phyloP scores from a whole-genome alignment of 2,113 vertebrate species.

The Heterotis niloticus region DNA sequence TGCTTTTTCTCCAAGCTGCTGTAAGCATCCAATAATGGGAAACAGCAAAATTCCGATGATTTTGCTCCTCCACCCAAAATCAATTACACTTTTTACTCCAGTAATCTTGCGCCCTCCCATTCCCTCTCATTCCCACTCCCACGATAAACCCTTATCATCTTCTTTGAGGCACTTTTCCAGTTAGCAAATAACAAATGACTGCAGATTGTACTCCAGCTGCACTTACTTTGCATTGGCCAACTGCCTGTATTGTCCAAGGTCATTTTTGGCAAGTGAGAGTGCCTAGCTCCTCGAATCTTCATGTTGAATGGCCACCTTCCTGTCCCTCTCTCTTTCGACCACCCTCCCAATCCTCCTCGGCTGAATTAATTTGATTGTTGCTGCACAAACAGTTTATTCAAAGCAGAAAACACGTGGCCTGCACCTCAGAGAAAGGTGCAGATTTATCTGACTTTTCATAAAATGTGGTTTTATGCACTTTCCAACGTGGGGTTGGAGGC shows the following conservation, averaged over 20 bases:
- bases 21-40: slow-evolving; percentile 24
- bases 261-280: slow-evolving; percentile 4
- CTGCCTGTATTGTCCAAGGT: slow-evolving; percentile 16
- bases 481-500: not conserved
- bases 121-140: slow-evolving; percentile 1
- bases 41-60: slow-evolving; percentile 25
- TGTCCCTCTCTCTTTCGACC: not conserved
- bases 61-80: slow-evolving; percentile 21
- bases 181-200: slow-evolving; percentile 28
- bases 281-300: slow-evolving; percentile 6
- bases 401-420: slow-evolving; percentile 7
- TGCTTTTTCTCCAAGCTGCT: slow-evolving; percentile 17
- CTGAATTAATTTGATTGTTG: slow-evolving; percentile 16
- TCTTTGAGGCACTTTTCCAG: slow-evolving; percentile 26
- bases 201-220: slow-evolving; percentile 24
- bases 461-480: slow-evolving; percentile 17
- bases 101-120: slow-evolving; percentile 2
- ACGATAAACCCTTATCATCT: slow-evolving; percentile 26
- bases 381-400: slow-evolving; percentile 12
- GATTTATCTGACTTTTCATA: slow-evolving; percentile 17
- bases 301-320: not conserved
- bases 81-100: slow-evolving; percentile 25
- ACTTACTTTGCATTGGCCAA: slow-evolving; percentile 19
- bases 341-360: not conserved
- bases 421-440: slow-evolving; percentile 14